Evolutionary conservation across 2,113 vertebrate genomes (phyloP), one percentile per base, ranked within the genome.

Genomic region (Heterochromis multidens): DNA sequence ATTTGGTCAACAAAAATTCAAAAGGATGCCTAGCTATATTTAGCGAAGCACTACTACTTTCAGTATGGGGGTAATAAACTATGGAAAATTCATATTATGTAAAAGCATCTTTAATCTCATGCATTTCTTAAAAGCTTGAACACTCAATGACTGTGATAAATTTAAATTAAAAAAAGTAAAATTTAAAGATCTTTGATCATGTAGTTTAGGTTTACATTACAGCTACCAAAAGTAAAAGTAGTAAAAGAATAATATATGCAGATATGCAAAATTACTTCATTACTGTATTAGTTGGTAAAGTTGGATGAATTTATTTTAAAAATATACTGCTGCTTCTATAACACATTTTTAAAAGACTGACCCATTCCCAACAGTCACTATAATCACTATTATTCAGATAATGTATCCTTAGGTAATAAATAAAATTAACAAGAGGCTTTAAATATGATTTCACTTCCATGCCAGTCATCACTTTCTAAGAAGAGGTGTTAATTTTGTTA

Each of bases 401-500:
- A 49, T 29, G 31, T 4, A 11, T 70, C n/a, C 19, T 17, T 35
- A 52, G 23, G 23, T 10, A 74, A 25, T 33, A 37, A 62, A 82
- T 37, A 27, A 33, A 40, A 29, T 58, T 56, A 80, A 86, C 74
- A 46, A 76, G 17, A 81, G 58, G 8, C 82, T 25, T 62, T 60
- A 46, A 35, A 80, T 78, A 67, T 49, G 62, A 80, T 77, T 86
- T 57, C 57, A 59, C 46, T 80, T 82, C 70, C 25, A 77, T 27
- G 25, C 74, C 84, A 79, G 46, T 88, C 89, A 76, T 83, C 54
- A 59, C 59, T 87, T 87, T 77, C 82, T 85, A 60, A 80, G 81
- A 80, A 17, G 77, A 81, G 79, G 87, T 91, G 90, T 91, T 85
- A 86, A 91, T 85, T 89, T 80, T 33, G 77, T 84, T 82, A 87